Evolutionary conservation across 2,113 vertebrate genomes (phyloP).

Genomic region (Podiceps cristatus): DNA sequence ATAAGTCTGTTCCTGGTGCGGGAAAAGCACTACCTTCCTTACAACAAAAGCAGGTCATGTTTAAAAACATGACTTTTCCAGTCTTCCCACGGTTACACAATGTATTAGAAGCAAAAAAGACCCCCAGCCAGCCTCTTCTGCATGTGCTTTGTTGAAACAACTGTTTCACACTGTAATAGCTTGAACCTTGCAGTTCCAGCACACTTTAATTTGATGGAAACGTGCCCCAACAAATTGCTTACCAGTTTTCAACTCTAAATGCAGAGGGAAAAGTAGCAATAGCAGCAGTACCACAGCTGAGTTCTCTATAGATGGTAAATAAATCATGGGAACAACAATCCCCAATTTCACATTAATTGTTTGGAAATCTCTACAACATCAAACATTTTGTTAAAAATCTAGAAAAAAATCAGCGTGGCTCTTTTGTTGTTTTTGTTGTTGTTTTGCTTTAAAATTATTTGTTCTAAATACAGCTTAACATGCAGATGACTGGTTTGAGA

Average conservation of each 20-base stretch:
- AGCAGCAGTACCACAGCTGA: slow-evolving; percentile 75
- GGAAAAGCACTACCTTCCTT: background rate
- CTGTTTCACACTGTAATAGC: background rate
- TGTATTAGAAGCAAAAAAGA: background rate
- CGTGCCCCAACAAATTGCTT: background rate
- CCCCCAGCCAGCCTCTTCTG: background rate
- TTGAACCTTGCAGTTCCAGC: background rate
- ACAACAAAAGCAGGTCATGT: background rate
- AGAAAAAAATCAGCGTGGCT: slow-evolving; percentile 68
- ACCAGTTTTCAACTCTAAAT: slow-evolving; percentile 42
- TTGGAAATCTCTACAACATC: slow-evolving; percentile 78
- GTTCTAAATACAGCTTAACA: slow-evolving; percentile 82
- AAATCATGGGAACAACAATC: slow-evolving; percentile 78
- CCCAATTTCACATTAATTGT: slow-evolving; percentile 81
- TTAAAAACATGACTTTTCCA: background rate
- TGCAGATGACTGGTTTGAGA: slow-evolving; percentile 83
- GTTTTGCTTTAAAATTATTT: slow-evolving; percentile 81
- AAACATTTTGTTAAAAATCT: slow-evolving; percentile 81
- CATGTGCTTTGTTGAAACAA: background rate
- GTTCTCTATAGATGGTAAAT: slow-evolving; percentile 75
- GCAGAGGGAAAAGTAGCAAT: slow-evolving; percentile 21
- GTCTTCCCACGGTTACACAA: background rate
- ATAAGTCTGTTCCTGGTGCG: background rate
- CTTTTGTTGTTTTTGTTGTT: slow-evolving; percentile 77
- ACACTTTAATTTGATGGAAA: slow-evolving; percentile 15